Conservation (phyloP, 2,888 invertebrate species). For the Plagiodera versicolora region DNA sequence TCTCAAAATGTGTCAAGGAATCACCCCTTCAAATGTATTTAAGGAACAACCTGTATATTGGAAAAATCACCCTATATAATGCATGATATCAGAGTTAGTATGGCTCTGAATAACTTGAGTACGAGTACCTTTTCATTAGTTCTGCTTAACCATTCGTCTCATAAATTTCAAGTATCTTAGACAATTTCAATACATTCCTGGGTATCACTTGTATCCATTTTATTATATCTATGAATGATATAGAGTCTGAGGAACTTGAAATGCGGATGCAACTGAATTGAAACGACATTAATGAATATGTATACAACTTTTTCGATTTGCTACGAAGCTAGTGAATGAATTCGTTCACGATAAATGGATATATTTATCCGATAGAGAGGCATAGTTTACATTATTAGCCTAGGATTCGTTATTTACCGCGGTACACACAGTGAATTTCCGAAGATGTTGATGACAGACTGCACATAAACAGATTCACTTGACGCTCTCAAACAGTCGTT, state of each 20-base stretch:
- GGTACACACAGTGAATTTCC: neutral
- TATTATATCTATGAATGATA: neutral
- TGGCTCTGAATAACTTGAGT: no score
- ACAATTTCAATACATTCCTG: no score
- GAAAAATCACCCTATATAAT: no score
- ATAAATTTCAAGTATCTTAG: no score
- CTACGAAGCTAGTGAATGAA: slow-evolving; percentile 26
- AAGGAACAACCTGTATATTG: no score
- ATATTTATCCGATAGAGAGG: slow-evolving; percentile 18
- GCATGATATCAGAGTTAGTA: no score
- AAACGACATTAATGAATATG: slow-evolving; percentile 26
- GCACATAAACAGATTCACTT: neutral
- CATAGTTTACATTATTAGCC: slow-evolving; percentile 14
- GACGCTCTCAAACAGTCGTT: neutral
- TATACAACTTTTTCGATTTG: slow-evolving; percentile 25
- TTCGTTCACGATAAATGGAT: slow-evolving; percentile 24
- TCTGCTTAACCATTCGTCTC: no score
- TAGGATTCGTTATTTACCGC: neutral
- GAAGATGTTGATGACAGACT: neutral
- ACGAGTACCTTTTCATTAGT: no score
- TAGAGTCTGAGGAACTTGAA: neutral
- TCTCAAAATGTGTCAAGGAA: no score
- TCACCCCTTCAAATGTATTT: no score
- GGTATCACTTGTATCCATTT: neutral
- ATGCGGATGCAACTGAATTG: slow-evolving; percentile 24